phyloP scores from a whole-genome alignment of 1,140 invertebrate species.

The Protaetia brevitarsis region DNA sequence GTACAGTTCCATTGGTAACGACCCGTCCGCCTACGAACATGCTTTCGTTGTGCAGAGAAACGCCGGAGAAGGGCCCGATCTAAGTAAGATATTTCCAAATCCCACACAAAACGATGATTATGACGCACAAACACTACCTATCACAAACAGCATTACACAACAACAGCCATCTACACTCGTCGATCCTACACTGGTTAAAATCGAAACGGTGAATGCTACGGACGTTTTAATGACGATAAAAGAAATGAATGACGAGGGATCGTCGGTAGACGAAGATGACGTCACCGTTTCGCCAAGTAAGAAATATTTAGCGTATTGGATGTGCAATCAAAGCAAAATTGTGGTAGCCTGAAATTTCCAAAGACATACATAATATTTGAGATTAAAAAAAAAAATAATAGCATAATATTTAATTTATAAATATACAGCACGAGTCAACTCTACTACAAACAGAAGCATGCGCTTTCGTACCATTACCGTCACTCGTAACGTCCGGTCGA shows the following conservation, averaged over 20 bases:
- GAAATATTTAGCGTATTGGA: not conserved
- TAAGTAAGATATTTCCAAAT: conserved; percentile 5
- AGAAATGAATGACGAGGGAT: conserved; percentile 8
- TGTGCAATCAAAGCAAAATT: not conserved
- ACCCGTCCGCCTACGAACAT: not conserved
- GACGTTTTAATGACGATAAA: conserved; percentile 9
- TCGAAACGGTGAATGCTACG: conserved; percentile 10
- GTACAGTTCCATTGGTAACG: not conserved
- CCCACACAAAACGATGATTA: conserved; percentile 7
- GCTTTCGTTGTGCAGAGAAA: not conserved
- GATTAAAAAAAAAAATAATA: too few species aligned
- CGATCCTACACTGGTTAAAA: conserved; percentile 6
- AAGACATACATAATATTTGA: too few species aligned
- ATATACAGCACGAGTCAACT: too few species aligned
- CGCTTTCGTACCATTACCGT: too few species aligned
- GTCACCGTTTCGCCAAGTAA: not conserved
- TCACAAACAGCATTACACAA: conserved; percentile 18
- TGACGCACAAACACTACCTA: conserved; percentile 17
- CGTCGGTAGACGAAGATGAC: not conserved
- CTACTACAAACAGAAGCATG: too few species aligned
- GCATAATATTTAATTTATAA: too few species aligned
- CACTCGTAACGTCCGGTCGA: too few species aligned
- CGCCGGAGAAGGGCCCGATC: not conserved
- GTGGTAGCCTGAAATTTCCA: too few species aligned
- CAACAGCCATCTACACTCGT: not conserved